Evolutionary conservation across 2,888 invertebrate genomes (phyloP).

Genomic region (Volucella bombylans): DNA sequence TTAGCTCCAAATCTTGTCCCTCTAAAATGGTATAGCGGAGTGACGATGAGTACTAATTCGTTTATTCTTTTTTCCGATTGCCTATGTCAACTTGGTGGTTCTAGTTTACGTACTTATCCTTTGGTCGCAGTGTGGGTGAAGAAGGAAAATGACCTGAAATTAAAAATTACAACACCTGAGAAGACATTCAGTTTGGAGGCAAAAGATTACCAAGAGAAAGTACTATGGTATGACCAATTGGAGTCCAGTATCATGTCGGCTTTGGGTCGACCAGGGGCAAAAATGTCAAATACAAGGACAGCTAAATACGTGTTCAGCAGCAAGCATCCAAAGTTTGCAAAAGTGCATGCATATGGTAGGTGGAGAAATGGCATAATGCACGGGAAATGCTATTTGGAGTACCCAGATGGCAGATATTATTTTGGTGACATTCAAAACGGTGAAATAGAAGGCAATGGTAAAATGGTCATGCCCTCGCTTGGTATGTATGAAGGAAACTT

Average conservation of each 20-base stretch:
- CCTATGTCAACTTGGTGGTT: conserved; percentile 85
- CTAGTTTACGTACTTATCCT: conserved; percentile 85
- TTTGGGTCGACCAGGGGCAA: conserved; percentile 86
- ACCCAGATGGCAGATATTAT: conserved; percentile 91
- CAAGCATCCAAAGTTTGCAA: conserved; percentile 88
- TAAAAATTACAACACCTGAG: conserved; percentile 90
- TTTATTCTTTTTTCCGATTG: conserved; percentile 92
- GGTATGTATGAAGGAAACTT: conserved; percentile 89
- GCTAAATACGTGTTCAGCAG: conserved; percentile 88
- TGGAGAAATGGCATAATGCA: conserved; percentile 93
- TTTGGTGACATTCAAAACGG: conserved; percentile 90
- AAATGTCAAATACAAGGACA: conserved; percentile 86
- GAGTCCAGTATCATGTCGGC: conserved; percentile 88
- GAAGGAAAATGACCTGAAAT: conserved; percentile 86
- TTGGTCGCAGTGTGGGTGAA: conserved; percentile 92
- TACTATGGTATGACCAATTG: conserved; percentile 90
- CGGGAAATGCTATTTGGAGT: conserved; percentile 91
- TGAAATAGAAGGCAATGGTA: conserved; percentile 81
- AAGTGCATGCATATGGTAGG: conserved; percentile 90
- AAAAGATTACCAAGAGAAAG: conserved; percentile 86
- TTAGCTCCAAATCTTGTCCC: conserved; percentile 89
- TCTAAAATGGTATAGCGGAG: conserved; percentile 87
- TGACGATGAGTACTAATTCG: conserved; percentile 87
- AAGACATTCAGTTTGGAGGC: conserved; percentile 88
- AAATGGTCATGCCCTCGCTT: conserved; percentile 81